A percentile compares a stretch with the other conserved stretches of the same genome.
Evolutionary conservation across 1,140 invertebrate genomes (phyloP).

Genomic region (Centruroides vittatus): DNA sequence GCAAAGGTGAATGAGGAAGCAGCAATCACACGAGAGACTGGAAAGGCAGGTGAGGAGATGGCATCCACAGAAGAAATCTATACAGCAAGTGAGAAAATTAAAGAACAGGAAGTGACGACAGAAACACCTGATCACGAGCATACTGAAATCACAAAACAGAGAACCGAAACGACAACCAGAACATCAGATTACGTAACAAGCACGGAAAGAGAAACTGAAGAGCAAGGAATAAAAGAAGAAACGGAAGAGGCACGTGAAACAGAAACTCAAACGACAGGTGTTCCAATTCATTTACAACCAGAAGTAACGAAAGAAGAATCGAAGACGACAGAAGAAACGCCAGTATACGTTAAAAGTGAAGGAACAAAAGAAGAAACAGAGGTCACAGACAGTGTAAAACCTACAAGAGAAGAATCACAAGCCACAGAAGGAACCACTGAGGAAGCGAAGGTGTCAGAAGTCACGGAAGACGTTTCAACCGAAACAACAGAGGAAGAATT

Average conservation of each 20-base stretch:
- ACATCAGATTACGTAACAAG: background rate
- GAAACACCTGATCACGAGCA: background rate
- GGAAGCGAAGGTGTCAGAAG: background rate
- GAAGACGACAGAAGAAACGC: background rate
- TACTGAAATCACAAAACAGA: background rate
- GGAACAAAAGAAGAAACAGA: conserved; percentile 13
- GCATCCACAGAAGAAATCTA: too few species aligned
- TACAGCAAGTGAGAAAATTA: background rate
- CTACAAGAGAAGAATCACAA: conserved; percentile 5
- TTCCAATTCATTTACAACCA: background rate
- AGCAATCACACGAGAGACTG: conserved; percentile 2
- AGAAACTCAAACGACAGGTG: background rate
- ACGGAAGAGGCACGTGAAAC: conserved; percentile 15
- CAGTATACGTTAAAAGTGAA: background rate
- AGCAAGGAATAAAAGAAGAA: conserved; percentile 10
- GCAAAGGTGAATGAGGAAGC: conserved; percentile 4
- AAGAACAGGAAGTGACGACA: background rate
- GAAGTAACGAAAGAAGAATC: background rate
- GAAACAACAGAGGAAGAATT: background rate
- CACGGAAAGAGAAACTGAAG: conserved; percentile 2
- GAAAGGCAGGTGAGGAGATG: conserved; percentile 1
- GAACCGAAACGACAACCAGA: background rate
- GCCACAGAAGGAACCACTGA: conserved; percentile 5
- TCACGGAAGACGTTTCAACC: background rate
- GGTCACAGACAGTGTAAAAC: conserved; percentile 15